A percentile compares a stretch with the other conserved stretches of the same genome.
Evolutionary conservation across 2,888 invertebrate genomes (phyloP).

Genomic region (Junonia oenone): DNA sequence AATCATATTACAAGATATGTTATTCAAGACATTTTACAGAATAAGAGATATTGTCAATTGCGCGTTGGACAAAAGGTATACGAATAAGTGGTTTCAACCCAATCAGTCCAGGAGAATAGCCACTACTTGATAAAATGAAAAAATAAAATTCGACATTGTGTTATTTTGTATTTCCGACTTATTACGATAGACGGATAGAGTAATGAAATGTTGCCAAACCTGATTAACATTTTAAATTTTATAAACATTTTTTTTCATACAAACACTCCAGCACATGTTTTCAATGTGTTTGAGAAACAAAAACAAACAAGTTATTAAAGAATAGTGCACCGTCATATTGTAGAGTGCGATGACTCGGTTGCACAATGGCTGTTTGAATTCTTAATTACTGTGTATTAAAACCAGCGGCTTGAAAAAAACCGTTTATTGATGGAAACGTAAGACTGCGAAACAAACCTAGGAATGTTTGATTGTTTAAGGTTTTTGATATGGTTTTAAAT

Average conservation of each 20-base stretch:
- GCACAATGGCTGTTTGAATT: conserved; percentile 33
- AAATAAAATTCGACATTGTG: no score
- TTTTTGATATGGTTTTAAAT: background rate
- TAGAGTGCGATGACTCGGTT: conserved; percentile 32
- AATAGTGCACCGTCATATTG: conserved; percentile 7
- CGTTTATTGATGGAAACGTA: background rate
- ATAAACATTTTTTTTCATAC: background rate
- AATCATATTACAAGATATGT: no score
- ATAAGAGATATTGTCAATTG: no score
- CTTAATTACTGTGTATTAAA: conserved; percentile 32
- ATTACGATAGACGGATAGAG: no score
- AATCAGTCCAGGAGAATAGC: no score
- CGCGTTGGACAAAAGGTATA: no score
- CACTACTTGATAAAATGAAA: no score
- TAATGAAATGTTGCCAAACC: no score
- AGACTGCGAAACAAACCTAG: background rate
- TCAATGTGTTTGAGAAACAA: background rate
- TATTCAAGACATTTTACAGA: no score
- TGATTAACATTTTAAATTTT: no score
- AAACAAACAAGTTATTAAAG: conserved; percentile 8
- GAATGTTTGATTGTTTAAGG: background rate
- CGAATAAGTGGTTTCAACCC: no score
- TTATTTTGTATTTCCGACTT: no score
- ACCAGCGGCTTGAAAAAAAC: background rate
- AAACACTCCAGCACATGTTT: background rate